phyloP scores from a whole-genome alignment of 2,888 invertebrate genomes.

The Mesochorus sp. region DNA sequence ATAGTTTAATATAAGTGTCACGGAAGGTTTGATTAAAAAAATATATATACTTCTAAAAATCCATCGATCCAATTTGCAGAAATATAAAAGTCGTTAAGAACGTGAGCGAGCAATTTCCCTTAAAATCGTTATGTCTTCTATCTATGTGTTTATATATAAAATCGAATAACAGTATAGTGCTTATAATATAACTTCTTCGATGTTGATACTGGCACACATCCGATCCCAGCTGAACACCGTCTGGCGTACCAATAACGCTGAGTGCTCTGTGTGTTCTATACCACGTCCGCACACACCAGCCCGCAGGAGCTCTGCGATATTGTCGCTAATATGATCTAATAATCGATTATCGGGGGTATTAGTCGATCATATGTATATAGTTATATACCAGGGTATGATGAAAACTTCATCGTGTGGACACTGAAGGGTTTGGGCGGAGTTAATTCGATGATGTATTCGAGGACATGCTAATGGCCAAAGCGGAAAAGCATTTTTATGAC shows the following conservation, averaged over 20 bases:
- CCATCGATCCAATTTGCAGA: too few species aligned
- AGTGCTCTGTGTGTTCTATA: conserved; percentile 63
- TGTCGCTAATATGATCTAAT: conserved; percentile 72
- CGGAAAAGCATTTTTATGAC: conserved; percentile 33
- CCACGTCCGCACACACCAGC: conserved; percentile 40
- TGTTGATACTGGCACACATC: conserved; percentile 27
- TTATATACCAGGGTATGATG: conserved; percentile 48
- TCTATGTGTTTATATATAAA: background rate
- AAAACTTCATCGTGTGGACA: conserved; percentile 48
- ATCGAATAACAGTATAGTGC: conserved; percentile 11
- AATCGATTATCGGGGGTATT: conserved; percentile 68
- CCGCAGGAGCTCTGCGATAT: conserved; percentile 56
- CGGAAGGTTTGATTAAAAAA: too few species aligned
- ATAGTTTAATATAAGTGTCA: too few species aligned
- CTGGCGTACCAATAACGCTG: conserved; percentile 66
- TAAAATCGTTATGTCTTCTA: too few species aligned
- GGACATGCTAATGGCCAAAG: conserved; percentile 34
- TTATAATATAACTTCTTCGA: conserved; percentile 21
- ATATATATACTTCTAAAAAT: too few species aligned
- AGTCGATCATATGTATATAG: conserved; percentile 58
- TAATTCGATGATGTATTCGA: conserved; percentile 54
- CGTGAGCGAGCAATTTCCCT: too few species aligned
- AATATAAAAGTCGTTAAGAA: too few species aligned
- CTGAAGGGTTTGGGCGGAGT: conserved; percentile 34
- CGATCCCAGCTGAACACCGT: conserved; percentile 57